Conservation (phyloP, 2,888 invertebrate genomes). For the Tetragonula carbonaria region DNA sequence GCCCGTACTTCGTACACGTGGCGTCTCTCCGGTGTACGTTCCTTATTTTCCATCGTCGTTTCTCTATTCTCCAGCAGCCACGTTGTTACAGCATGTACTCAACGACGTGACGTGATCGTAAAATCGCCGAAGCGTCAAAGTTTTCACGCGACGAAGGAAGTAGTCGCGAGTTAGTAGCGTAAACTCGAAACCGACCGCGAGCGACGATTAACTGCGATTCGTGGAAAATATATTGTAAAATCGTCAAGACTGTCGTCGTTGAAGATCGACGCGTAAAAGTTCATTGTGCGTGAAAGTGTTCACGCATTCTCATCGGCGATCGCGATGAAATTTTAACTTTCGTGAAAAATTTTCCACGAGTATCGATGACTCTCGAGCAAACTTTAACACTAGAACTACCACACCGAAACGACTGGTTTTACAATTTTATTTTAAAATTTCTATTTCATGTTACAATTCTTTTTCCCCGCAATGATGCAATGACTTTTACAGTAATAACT, state of each 20-base stretch:
- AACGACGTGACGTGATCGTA: background rate
- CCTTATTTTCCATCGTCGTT: slow-evolving; percentile 38
- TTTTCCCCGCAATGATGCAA: too few species aligned
- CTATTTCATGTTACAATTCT: too few species aligned
- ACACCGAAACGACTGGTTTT: too few species aligned
- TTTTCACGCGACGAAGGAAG: too few species aligned
- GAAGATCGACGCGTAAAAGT: too few species aligned
- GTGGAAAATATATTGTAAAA: too few species aligned
- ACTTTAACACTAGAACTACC: background rate
- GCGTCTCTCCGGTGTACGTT: slow-evolving; percentile 3
- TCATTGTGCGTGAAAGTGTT: background rate
- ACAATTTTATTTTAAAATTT: too few species aligned
- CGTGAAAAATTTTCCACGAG: slow-evolving; percentile 50
- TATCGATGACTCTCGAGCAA: slow-evolving; percentile 42
- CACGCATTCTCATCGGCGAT: slow-evolving; percentile 19
- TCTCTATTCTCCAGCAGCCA: slow-evolving; percentile 2
- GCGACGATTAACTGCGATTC: too few species aligned
- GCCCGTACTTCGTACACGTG: slow-evolving; percentile 20
- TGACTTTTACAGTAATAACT: too few species aligned
- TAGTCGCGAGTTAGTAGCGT: too few species aligned
- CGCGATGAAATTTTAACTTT: slow-evolving; percentile 38
- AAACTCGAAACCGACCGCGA: too few species aligned
- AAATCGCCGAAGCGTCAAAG: background rate
- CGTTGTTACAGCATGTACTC: background rate
- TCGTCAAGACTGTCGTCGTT: too few species aligned